Percentiles rank a stretch among this genome's conserved stretches.
Conservation (phyloP, 2,797 vertebrate species). For the Tenualosa ilisha region DNA sequence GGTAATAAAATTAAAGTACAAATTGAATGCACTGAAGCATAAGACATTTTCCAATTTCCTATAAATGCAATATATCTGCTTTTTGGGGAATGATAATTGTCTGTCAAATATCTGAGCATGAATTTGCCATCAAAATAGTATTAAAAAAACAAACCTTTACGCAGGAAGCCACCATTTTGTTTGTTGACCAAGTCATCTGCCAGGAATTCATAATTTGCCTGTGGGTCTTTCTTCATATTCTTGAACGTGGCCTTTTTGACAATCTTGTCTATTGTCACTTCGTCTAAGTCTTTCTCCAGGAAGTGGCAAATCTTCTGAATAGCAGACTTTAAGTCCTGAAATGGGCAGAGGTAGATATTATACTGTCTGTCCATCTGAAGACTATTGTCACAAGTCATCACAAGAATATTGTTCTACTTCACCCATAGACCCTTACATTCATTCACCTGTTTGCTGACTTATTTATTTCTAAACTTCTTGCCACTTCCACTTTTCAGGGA, state of each 20-base stretch:
- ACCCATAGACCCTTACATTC: no score
- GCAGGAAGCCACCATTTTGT: slow-evolving; percentile 54
- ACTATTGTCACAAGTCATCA: no score
- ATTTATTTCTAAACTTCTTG: no score
- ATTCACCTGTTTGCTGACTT: no score
- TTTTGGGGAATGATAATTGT: not conserved
- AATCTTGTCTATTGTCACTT: slow-evolving; percentile 43
- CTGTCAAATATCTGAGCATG: no score
- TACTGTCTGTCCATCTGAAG: no score
- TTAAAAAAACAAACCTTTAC: slow-evolving; percentile 39
- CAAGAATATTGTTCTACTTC: no score
- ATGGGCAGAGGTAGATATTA: not conserved
- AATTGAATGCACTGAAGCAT: no score
- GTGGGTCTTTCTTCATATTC: slow-evolving; percentile 63
- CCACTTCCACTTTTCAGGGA: no score
- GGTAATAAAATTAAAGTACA: no score
- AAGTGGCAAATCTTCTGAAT: slow-evolving; percentile 63
- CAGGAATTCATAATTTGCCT: slow-evolving; percentile 63
- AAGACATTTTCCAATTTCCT: no score
- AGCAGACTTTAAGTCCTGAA: slow-evolving; percentile 59
- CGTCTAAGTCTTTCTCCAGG: slow-evolving; percentile 55
- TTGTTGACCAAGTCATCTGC: slow-evolving; percentile 28
- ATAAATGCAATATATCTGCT: not conserved
- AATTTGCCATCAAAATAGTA: no score
- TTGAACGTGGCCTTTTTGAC: slow-evolving; percentile 61